Conservation (phyloP, 2,888 invertebrate species). For the Acleris emargana region DNA sequence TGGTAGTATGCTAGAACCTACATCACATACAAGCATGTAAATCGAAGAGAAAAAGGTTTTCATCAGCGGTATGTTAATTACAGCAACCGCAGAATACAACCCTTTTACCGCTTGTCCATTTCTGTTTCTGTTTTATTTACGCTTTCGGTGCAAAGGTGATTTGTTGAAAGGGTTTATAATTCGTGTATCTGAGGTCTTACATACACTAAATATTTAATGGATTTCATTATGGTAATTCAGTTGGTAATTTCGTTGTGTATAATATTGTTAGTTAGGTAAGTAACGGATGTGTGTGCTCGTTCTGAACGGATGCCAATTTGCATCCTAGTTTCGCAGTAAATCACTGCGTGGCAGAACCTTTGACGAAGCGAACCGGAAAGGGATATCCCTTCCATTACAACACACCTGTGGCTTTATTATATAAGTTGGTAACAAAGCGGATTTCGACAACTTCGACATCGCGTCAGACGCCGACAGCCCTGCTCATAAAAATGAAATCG, state of each 20-base stretch:
- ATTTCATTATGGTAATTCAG: constrained; percentile 1
- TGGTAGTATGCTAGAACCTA: too few species aligned
- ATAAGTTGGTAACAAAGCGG: too few species aligned
- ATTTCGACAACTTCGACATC: too few species aligned
- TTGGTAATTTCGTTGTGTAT: neutral
- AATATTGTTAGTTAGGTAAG: constrained; percentile 1
- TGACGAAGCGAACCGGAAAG: constrained; percentile 25
- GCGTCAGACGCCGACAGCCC: too few species aligned
- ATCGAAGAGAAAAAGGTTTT: constrained; percentile 61
- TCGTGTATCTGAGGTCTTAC: constrained; percentile 17
- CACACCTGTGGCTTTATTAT: neutral
- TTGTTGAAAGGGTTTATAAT: constrained; percentile 43
- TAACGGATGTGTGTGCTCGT: constrained; percentile 19
- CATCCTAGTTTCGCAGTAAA: constrained; percentile 31
- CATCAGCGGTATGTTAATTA: constrained; percentile 65
- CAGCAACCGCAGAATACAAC: constrained; percentile 58
- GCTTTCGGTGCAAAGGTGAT: constrained; percentile 47
- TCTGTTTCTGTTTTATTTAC: constrained; percentile 52
- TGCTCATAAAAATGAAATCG: too few species aligned
- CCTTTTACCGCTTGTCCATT: constrained; percentile 59
- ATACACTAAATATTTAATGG: constrained; percentile 1
- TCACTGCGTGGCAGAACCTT: constrained; percentile 27
- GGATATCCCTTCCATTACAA: constrained; percentile 19
- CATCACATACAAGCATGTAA: constrained; percentile 47
- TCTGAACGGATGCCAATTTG: constrained; percentile 34